A percentile compares a stretch with the other conserved stretches of the same genome.
phyloP scores from a whole-genome alignment of 2,888 invertebrate genomes.

The Sialis fuliginosa region DNA sequence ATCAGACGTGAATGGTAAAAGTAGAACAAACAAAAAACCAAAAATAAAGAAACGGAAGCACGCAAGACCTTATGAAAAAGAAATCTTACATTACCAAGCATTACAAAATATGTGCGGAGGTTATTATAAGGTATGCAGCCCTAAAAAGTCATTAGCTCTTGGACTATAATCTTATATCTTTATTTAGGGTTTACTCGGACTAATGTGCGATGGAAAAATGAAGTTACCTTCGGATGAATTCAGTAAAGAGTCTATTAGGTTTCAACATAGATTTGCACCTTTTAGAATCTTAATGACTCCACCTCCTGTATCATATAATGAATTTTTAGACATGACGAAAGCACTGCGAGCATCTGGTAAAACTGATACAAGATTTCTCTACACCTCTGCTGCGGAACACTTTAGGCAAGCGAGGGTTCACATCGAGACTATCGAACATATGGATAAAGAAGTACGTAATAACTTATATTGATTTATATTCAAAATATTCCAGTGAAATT shows the following conservation, averaged over 20 bases:
- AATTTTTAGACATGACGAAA: constrained; percentile 73
- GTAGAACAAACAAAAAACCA: constrained; percentile 27
- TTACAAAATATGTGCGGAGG: constrained; percentile 90
- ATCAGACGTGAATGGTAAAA: constrained; percentile 24
- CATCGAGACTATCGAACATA: constrained; percentile 64
- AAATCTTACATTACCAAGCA: constrained; percentile 79
- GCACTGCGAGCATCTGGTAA: constrained; percentile 31
- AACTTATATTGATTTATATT: no score
- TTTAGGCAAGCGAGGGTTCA: constrained; percentile 81
- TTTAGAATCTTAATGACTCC: constrained; percentile 75
- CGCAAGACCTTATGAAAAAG: constrained; percentile 55
- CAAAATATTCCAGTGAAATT: no score
- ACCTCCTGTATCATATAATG: constrained; percentile 78
- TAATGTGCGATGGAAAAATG: constrained; percentile 75
- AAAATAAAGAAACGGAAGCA: constrained; percentile 43
- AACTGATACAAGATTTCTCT: constrained; percentile 38
- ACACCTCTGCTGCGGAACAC: constrained; percentile 73
- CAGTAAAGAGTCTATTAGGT: constrained; percentile 86
- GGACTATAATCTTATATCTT: constrained; percentile 4
- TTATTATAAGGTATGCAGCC: constrained; percentile 65
- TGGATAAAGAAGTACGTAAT: constrained; percentile 59
- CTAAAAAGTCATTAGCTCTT: not conserved
- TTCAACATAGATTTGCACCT: constrained; percentile 85
- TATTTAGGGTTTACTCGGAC: constrained; percentile 69
- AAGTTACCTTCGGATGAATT: constrained; percentile 72